Evolutionary conservation across 2,888 invertebrate species (phyloP), one percentile per base, ranked within the genome.

Genomic region (Zygothrica quintamaculata): DNA sequence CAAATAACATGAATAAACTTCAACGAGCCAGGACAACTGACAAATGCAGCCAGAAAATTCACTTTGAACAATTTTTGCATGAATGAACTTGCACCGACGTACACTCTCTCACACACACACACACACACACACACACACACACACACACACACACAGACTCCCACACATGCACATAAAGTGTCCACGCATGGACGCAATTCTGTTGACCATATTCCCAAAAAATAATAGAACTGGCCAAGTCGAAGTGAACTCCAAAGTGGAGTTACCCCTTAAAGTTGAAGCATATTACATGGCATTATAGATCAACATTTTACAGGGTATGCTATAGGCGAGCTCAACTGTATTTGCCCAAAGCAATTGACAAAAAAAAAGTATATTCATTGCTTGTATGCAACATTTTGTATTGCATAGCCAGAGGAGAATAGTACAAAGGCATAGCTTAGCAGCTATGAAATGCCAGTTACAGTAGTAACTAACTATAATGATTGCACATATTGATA

Each of bases 11-110:
- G 22, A 61, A 34, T 8, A 33, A 11, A 3, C 18, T 1, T 16
- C 46, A 31, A 42, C 36, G 26, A 33, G 42, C 13, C 51, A 52
- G 77, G 77, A 72, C 77, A 77, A 69, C 82, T 85, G 84, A 77
- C 85, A 79, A 80, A 73, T 82, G 79, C 79, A 80, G 84, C 66
- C 65, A 37, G 59, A 57, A 73, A 71, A 70, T 84, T 79, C 72
- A 72, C 88, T 88, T 89, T 88, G 88, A 88, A 88, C 84, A 78
- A 77, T 87, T 81, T 88, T 68, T 87, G 89, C 88, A 86, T 88
- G 88, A 88, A 85, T 89, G 65, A 87, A 77, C 61, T 48, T 75
- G 77, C 73, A 50, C 59, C 47, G 51, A 50, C 65, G 55, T n/a
- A n/a, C n/a, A n/a, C n/a, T n/a, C n/a, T n/a, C 56, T 57, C 52